Conservation (phyloP, 1,140 invertebrate genomes). For the Berghia stephanieae region DNA sequence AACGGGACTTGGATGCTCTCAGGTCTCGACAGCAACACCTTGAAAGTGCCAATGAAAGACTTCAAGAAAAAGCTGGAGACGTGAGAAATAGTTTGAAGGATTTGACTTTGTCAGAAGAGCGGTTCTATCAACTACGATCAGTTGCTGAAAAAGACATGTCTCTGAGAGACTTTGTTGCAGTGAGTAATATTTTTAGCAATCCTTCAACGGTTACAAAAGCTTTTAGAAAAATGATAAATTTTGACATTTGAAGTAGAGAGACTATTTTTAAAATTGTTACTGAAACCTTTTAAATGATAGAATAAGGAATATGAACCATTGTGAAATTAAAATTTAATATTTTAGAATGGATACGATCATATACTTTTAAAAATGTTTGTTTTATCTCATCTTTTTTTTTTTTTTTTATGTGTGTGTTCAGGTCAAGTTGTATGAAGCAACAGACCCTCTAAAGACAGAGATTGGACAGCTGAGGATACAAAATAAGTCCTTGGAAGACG, state of each 20-base stretch:
- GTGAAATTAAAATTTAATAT: too few species aligned
- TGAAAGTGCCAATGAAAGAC: conserved; percentile 63
- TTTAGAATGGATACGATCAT: too few species aligned
- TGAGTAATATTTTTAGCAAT: conserved; percentile 41
- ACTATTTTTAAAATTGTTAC: too few species aligned
- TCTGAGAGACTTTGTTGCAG: conserved; percentile 65
- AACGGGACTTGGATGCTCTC: conserved; percentile 61
- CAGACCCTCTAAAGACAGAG: conserved; percentile 57
- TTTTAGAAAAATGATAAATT: too few species aligned
- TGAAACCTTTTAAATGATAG: too few species aligned
- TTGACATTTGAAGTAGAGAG: too few species aligned
- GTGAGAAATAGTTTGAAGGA: conserved; percentile 57
- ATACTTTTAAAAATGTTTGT: too few species aligned
- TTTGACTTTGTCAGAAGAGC: conserved; percentile 61
- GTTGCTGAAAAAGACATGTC: conserved; percentile 60
- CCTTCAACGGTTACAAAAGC: background rate
- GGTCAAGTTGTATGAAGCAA: conserved; percentile 58
- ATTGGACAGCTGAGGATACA: conserved; percentile 50
- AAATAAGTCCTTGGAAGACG: conserved; percentile 50
- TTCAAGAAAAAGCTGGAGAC: conserved; percentile 63
- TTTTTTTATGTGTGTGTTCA: conserved; percentile 40
- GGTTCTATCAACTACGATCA: conserved; percentile 59
- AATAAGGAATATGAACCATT: too few species aligned
- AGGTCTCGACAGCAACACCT: conserved; percentile 60
- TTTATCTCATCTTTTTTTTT: background rate